Percentiles rank a stretch among this genome's conserved stretches.
phyloP scores from a whole-genome alignment of 2,797 vertebrate genomes.

The Myiothlypis chrysogaster region DNA sequence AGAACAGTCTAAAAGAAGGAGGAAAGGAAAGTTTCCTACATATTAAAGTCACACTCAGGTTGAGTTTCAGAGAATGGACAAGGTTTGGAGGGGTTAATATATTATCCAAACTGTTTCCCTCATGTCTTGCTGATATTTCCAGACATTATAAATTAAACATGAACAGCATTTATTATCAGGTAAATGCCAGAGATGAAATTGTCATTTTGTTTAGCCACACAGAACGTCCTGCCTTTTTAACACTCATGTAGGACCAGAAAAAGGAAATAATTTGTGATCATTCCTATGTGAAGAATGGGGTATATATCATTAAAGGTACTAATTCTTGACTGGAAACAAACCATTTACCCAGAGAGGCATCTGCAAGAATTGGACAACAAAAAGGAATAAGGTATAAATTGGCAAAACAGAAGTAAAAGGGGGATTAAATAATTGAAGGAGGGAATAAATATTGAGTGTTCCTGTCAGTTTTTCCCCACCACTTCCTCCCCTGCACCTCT shows the following conservation, averaged over 20 bases:
- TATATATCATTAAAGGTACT: neutral
- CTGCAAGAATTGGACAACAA: neutral
- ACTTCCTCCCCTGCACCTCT: neutral
- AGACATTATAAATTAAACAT: constrained; percentile 1
- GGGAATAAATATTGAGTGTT: neutral
- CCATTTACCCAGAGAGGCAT: neutral
- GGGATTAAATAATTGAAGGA: neutral
- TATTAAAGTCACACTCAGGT: neutral
- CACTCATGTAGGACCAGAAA: neutral
- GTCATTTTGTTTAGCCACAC: neutral
- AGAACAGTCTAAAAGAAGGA: neutral
- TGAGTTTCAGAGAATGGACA: neutral
- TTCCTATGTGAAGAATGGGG: neutral
- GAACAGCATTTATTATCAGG: neutral
- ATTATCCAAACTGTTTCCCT: neutral
- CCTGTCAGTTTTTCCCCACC: neutral
- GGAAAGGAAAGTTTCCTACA: neutral
- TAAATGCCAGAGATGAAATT: neutral
- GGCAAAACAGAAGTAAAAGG: neutral
- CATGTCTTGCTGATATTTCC: neutral
- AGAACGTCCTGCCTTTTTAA: neutral
- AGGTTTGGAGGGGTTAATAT: neutral
- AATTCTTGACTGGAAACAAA: neutral
- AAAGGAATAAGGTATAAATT: neutral
- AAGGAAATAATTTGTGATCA: constrained; percentile 10